Percentiles rank a stretch among this genome's conserved stretches.
Evolutionary conservation across 1,140 invertebrate genomes (phyloP).

Genomic region (Ceratina australensis): DNA sequence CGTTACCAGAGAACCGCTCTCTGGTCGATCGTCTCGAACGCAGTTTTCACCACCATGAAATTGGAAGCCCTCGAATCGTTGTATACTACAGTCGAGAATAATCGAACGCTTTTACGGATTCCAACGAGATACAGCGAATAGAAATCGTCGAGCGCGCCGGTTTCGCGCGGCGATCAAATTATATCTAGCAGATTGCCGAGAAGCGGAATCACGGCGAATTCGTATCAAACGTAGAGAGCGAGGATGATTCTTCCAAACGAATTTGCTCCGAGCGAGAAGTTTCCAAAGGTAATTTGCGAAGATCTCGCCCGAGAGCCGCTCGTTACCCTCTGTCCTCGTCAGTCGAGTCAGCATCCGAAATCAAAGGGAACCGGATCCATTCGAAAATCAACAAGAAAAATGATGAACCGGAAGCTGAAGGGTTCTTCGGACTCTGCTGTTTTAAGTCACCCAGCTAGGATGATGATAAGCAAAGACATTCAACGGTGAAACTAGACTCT

Average conservation of each 20-base stretch:
- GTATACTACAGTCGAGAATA: no score
- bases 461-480: not conserved
- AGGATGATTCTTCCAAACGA: no score
- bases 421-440: not conserved
- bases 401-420: no score
- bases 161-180: not conserved
- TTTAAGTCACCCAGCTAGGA: not conserved
- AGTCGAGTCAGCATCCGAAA: not conserved
- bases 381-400: no score
- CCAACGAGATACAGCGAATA: not conserved
- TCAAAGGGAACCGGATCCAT: not conserved
- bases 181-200: no score
- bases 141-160: not conserved
- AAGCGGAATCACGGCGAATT: no score
- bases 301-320: not conserved
- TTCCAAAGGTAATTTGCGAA: constrained; percentile 8
- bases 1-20: not conserved
- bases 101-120: not conserved
- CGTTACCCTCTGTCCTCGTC: not conserved
- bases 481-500: not conserved
- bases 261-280: not conserved
- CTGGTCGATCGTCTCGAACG: not conserved
- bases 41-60: not conserved
- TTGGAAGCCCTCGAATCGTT: not conserved
- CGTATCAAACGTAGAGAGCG: no score